A percentile compares a stretch with the other conserved stretches of the same genome.
These are phyloP conservation scores for Sclerurus mexicanus DNA, from an alignment of 2,113 vertebrate genomes.

Conservation along the genomic window DNA sequence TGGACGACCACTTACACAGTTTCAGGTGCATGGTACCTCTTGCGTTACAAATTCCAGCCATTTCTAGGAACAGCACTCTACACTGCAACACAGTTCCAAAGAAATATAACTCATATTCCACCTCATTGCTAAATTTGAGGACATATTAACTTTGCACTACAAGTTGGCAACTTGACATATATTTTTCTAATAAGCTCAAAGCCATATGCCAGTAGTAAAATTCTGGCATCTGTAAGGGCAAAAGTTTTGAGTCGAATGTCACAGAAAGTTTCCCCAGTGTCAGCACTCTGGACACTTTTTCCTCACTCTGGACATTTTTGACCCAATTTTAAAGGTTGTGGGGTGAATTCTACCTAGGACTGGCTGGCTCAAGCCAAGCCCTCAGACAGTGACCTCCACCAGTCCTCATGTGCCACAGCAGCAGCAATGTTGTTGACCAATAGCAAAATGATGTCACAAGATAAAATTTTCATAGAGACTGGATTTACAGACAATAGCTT, in stretches of 20 bases:
- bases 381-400: not conserved
- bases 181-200: not conserved
- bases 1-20: not conserved
- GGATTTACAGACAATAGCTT: not conserved
- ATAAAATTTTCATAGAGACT: not conserved
- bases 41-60: not conserved
- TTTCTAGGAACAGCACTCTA: not conserved
- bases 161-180: not conserved
- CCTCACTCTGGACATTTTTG: not conserved
- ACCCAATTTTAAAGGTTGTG: not conserved
- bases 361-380: not conserved
- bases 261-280: accelerated
- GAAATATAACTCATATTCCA: not conserved
- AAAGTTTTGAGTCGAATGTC: not conserved
- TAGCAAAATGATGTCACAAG: not conserved
- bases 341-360: not conserved
- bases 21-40: not conserved
- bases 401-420: not conserved
- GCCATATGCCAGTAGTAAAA: not conserved
- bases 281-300: not conserved
- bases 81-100: not conserved
- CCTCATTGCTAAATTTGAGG: not conserved
- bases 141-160: not conserved
- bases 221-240: not conserved
- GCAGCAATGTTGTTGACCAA: not conserved